Percentiles rank a stretch among this genome's conserved stretches.
phyloP scores from a whole-genome alignment of 2,113 vertebrate genomes.

The Fulmarus glacialis region DNA sequence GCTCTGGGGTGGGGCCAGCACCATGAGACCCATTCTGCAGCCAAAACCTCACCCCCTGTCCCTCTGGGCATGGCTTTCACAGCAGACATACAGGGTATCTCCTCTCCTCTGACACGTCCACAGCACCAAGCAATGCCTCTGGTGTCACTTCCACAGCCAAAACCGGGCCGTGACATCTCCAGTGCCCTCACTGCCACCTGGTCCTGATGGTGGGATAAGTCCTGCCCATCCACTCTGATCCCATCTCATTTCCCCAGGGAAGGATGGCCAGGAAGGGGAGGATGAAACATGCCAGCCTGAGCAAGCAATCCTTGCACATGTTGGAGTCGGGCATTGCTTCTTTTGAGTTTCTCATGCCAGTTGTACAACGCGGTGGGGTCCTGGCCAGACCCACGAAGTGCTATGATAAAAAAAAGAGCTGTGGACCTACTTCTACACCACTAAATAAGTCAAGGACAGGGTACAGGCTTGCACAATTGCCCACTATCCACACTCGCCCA shows the following conservation, averaged over 20 bases:
- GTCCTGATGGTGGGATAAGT: not conserved
- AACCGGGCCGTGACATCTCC: fast-evolving
- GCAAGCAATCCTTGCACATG: not conserved
- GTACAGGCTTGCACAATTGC: fast-evolving
- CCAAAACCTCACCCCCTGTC: not conserved
- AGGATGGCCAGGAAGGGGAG: not conserved
- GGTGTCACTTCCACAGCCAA: not conserved
- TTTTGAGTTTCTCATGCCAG: not conserved
- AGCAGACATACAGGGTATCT: fast-evolving
- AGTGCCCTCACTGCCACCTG: not conserved
- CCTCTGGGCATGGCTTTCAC: not conserved
- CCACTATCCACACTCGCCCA: not conserved
- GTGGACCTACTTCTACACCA: not conserved
- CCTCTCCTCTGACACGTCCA: not conserved
- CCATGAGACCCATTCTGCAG: not conserved
- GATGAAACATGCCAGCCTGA: fast-evolving
- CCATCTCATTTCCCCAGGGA: not conserved
- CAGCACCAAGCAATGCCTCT: not conserved
- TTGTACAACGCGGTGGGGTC: fast-evolving
- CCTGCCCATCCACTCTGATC: not conserved
- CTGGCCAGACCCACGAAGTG: not conserved
- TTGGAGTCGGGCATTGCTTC: not conserved
- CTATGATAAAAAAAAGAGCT: not conserved
- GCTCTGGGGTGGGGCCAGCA: not conserved
- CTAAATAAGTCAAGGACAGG: not conserved